phyloP scores from a whole-genome alignment of 2,797 vertebrate genomes.

The Eulemur coronatus region DNA sequence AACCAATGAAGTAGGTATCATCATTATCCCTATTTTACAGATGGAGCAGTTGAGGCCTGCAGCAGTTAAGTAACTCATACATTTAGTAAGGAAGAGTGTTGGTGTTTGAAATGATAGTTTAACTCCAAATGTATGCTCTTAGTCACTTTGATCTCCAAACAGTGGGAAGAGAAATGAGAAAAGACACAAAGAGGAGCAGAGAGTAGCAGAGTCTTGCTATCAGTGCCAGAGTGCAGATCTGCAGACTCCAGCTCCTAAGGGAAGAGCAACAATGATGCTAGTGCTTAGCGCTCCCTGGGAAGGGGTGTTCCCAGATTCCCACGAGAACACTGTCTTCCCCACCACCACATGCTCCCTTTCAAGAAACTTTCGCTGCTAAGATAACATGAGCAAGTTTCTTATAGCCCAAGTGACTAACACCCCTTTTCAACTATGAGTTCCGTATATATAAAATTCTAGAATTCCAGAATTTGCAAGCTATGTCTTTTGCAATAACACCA shows the following conservation, averaged over 20 bases:
- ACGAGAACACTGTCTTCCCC: not conserved
- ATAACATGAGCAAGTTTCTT: not conserved
- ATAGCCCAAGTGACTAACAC: not conserved
- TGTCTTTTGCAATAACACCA: not conserved
- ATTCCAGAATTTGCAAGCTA: not conserved
- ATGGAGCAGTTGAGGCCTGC: not conserved
- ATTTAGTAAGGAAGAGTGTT: not conserved
- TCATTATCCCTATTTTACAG: not conserved
- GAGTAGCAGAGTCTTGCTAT: not conserved
- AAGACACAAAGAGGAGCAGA: not conserved
- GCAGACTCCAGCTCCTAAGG: not conserved
- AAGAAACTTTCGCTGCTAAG: not conserved
- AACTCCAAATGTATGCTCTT: not conserved
- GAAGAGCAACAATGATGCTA: not conserved
- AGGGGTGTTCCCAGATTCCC: not conserved
- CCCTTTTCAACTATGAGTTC: not conserved
- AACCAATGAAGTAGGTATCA: not conserved
- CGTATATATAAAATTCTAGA: not conserved
- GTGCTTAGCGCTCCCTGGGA: not conserved
- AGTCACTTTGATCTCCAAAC: not conserved
- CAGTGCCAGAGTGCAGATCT: not conserved
- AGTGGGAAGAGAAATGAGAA: not conserved
- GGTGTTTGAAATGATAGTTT: not conserved
- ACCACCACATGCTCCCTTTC: not conserved
- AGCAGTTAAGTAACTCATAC: not conserved